Percentiles rank a stretch among this genome's conserved stretches.
phyloP scores from a whole-genome alignment of 2,797 vertebrate species.

The Anniella stebbinsi region DNA sequence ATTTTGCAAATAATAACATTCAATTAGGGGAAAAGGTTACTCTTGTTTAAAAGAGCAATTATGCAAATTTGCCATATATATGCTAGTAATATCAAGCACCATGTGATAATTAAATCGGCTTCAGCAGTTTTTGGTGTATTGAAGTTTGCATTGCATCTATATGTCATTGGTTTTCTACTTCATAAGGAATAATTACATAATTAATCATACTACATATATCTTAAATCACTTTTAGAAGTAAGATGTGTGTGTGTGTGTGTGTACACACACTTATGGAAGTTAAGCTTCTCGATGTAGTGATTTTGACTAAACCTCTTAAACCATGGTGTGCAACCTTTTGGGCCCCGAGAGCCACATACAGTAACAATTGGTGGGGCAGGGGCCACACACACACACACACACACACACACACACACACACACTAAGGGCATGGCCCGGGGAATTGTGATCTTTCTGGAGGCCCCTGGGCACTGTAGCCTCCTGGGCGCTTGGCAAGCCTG shows the following conservation, averaged over 20 bases:
- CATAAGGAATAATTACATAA: conserved; percentile 51
- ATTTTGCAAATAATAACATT: conserved; percentile 55
- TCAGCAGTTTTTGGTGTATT: conserved; percentile 52
- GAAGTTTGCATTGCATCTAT: conserved; percentile 55
- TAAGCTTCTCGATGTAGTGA: conserved; percentile 47
- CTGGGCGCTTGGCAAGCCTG: too few relatives aligned
- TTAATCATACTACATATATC: conserved; percentile 52
- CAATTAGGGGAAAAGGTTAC: conserved; percentile 49
- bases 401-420: too few relatives aligned
- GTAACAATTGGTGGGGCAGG: too few relatives aligned
- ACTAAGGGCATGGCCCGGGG: too few relatives aligned
- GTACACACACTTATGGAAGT: conserved; percentile 39
- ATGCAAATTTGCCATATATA: conserved; percentile 50
- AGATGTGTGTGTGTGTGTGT: background rate
- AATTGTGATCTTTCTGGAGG: too few relatives aligned
- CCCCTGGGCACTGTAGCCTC: too few relatives aligned
- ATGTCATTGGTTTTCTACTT: conserved; percentile 39
- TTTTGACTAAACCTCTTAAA: conserved; percentile 59
- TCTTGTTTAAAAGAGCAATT: conserved; percentile 64
- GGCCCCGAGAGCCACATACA: too few relatives aligned
- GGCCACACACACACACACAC: too few relatives aligned
- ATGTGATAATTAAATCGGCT: conserved; percentile 53
- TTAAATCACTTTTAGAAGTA: conserved; percentile 17
- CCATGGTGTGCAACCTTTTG: too few relatives aligned
- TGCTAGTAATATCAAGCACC: conserved; percentile 37